These are phyloP conservation scores for Metridium senile DNA, from an alignment of 92 coral and sea anemone genomes.

Conservation along the genomic window DNA sequence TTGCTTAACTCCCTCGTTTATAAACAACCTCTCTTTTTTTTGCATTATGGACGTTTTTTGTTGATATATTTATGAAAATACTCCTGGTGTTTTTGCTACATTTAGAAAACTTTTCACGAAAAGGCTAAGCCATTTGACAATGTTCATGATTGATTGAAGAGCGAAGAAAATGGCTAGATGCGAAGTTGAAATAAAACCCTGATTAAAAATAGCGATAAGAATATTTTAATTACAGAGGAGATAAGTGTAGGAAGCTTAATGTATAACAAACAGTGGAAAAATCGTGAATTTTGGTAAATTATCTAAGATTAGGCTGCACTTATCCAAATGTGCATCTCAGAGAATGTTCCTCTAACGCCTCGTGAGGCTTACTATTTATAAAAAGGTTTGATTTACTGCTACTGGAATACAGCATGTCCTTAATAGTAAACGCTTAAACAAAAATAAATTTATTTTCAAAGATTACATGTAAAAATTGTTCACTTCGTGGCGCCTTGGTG, in stretches of 20 bases:
- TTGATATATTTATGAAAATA: not conserved
- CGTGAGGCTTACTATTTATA: no score
- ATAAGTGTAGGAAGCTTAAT: not conserved
- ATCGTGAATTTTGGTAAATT: not conserved
- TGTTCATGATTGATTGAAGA: not conserved
- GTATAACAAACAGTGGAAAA: not conserved
- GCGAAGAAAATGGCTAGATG: not conserved
- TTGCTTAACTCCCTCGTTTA: not conserved
- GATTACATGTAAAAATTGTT: not conserved
- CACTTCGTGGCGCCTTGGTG: not conserved
- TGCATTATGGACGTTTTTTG: not conserved
- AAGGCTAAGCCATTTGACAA: not conserved
- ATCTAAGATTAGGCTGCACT: not conserved
- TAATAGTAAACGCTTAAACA: no score
- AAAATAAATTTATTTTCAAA: no score
- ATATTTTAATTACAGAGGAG: not conserved
- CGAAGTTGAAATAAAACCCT: not conserved
- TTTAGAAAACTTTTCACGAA: no score
- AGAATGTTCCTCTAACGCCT: no score
- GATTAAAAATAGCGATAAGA: conserved; percentile 4
- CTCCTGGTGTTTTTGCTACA: not conserved
- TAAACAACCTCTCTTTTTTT: not conserved
- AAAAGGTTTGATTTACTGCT: no score
- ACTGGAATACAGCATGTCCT: no score
- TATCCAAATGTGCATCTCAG: no score